Evolutionary conservation across 2,888 invertebrate species (phyloP).

Genomic region (Parnassius apollo): DNA sequence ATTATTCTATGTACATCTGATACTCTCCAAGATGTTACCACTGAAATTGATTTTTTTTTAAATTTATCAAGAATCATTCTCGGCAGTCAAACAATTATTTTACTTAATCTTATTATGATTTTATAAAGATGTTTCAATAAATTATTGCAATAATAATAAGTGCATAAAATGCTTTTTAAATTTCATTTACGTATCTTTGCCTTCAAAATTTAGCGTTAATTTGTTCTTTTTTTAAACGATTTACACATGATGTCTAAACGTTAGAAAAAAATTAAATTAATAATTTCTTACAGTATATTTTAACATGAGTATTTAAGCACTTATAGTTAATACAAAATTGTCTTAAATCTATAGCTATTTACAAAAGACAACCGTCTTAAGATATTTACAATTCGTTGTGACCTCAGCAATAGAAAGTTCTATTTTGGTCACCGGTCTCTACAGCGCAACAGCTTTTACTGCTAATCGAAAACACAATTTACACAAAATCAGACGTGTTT

Average conservation of each 20-base stretch:
- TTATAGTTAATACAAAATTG: conserved; percentile 49
- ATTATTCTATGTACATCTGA: too few species aligned
- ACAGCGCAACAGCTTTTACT: conserved; percentile 27
- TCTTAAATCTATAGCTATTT: conserved; percentile 16
- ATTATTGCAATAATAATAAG: too few species aligned
- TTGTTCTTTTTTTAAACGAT: conserved; percentile 16
- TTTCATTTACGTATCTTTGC: conserved; percentile 12
- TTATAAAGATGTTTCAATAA: background rate
- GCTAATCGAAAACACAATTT: conserved; percentile 24
- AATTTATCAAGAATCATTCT: too few species aligned
- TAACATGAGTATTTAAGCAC: conserved; percentile 70
- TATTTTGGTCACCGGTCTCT: conserved; percentile 25
- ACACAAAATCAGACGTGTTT: conserved; percentile 33
- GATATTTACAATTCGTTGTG: conserved; percentile 23
- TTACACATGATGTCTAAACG: conserved; percentile 5
- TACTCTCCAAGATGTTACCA: too few species aligned
- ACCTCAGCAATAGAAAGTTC: conserved; percentile 23
- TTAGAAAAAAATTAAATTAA: conserved; percentile 6
- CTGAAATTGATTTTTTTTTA: too few species aligned
- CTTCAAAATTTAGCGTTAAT: conserved; percentile 17
- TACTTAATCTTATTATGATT: background rate
- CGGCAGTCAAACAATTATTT: too few species aligned
- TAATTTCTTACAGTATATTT: conserved; percentile 38
- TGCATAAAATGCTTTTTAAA: background rate
- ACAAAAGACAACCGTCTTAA: conserved; percentile 18